Conservation (phyloP, 2,113 vertebrate genomes). For the Passerina amoena region DNA sequence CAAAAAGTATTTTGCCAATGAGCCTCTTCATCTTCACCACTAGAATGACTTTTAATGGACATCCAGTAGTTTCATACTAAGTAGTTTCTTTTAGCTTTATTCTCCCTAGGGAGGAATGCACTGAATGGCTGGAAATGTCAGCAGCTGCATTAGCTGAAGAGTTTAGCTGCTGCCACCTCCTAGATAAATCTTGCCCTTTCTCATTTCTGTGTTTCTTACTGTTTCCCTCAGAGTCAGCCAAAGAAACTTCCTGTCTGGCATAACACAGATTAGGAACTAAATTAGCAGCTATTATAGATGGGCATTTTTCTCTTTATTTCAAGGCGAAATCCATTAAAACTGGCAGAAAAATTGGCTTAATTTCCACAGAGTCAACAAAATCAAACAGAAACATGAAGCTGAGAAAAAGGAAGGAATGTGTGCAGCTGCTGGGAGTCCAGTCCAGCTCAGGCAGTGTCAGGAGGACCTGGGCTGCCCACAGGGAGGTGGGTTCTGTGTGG, state of each 20-base stretch:
- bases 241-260: slow-evolving; percentile 35
- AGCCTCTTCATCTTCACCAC: slow-evolving; percentile 53
- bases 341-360: background rate
- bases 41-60: slow-evolving; percentile 60
- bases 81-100: slow-evolving; percentile 52
- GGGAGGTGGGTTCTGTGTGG: background rate
- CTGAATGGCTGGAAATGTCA: slow-evolving; percentile 55
- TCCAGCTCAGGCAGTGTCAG: background rate
- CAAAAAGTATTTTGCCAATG: slow-evolving; percentile 44
- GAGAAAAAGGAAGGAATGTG: background rate
- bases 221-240: slow-evolving; percentile 38
- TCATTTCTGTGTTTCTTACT: slow-evolving; percentile 22
- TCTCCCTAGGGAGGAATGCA: slow-evolving; percentile 29
- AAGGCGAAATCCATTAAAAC: background rate
- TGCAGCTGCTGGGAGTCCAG: background rate
- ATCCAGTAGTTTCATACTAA: slow-evolving; percentile 50
- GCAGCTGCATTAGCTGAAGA: slow-evolving; percentile 20
- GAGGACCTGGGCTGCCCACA: background rate
- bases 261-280: slow-evolving; percentile 36
- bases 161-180: slow-evolving; percentile 47
- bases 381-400: background rate
- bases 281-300: slow-evolving; percentile 23
- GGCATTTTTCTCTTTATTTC: slow-evolving; percentile 32
- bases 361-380: slow-evolving; percentile 2
- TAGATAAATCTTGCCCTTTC: slow-evolving; percentile 47